Percentiles rank a stretch among this genome's conserved stretches.
These are phyloP conservation scores for Emys orbicularis DNA, from an alignment of 2,797 vertebrate species.

Conservation along the genomic window DNA sequence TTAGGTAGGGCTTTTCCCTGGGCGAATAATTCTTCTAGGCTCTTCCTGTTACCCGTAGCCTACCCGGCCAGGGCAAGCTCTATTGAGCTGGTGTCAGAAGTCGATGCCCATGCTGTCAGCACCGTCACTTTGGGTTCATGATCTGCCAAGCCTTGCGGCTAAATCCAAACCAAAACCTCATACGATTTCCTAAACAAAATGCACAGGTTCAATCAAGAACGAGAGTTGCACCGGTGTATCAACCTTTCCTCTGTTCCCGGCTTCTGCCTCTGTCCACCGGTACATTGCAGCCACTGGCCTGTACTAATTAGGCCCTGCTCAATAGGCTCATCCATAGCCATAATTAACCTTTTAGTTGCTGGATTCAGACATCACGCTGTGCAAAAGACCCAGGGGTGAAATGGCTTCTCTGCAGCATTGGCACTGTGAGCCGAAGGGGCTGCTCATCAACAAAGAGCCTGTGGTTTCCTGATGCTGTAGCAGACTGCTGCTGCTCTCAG, in stretches of 20 bases:
- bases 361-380: neutral
- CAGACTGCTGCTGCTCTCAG: neutral
- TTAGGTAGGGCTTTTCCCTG: constrained; percentile 1
- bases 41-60: constrained; percentile 18
- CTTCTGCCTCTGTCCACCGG: neutral
- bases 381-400: neutral
- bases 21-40: neutral
- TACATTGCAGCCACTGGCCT: neutral
- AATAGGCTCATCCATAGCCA: neutral
- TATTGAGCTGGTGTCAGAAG: neutral
- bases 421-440: neutral
- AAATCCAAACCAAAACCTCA: neutral
- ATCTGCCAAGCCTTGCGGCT: neutral
- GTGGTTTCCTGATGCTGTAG: neutral
- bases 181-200: neutral
- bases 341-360: neutral
- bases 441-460: neutral
- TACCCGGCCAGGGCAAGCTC: constrained; percentile 2
- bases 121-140: neutral
- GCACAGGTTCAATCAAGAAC: neutral
- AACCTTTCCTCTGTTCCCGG: neutral
- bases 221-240: neutral
- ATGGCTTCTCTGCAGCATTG: neutral
- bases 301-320: neutral
- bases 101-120: neutral